Base-by-base conservation (phyloP, 2,888 invertebrate species). In the Plebejus argus region DNA sequence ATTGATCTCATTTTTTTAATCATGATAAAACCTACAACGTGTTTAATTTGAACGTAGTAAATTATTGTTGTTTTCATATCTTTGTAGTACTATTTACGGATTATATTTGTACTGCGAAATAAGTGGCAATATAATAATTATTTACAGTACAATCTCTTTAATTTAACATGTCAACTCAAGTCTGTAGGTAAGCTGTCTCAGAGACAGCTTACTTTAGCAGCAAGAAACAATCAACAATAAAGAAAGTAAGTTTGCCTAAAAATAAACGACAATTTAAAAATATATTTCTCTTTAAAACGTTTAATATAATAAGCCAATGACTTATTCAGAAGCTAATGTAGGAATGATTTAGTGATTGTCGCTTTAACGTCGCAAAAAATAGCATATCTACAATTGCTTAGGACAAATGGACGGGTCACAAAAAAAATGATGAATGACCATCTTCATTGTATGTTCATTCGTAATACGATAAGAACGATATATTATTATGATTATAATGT, bases 321-420 rank as follows among this genome's bases (percentile, higher is more conserved):
- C 74, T 74, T 74, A 74, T 74, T 74, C 74, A 74, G 53, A 15
- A 74, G 74, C 74, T 45, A 74, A 74, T 74, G 53, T 74, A 49
- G 49, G 74, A 49, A 74, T 74, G 74, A 74, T 74, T 74, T 74
- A 74, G 49, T 74, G 53, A 74, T 74, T 74, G 53, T 74, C 74
- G 53, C 53, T 45, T 74, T 74, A 53, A 15, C 74, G 53, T 49
- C 23, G 28, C 74, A 74, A 74, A 74, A 74, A 74, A 74, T 53
- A 33, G 74, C 49, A 45, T 72, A 74, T 45, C 45, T 74, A 74
- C 74, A 3, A 74, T 74, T 74, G 74, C 74, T 74, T 74, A 23
- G 49, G 74, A 74, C 74, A 74, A 74, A 74, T 74, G 74, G 53
- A 74, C 15, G 74, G 23, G 12, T 53, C 53, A 74, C 28, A 74